A percentile compares a stretch with the other conserved stretches of the same genome.
phyloP scores from a whole-genome alignment of 2,113 vertebrate species.

The Tauraco erythrolophus region DNA sequence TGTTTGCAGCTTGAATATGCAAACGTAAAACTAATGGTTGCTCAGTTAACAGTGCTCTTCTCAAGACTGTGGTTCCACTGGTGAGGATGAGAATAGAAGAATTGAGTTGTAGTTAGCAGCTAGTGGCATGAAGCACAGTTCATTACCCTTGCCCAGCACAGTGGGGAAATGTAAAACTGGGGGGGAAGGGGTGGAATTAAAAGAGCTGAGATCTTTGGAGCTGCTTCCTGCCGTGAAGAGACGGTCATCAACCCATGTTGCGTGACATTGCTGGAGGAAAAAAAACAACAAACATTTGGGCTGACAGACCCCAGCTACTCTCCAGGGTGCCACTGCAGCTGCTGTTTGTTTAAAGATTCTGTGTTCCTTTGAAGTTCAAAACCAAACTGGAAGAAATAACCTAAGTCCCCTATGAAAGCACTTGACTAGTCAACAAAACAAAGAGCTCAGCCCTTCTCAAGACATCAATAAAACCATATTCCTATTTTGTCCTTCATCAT shows the following conservation, averaged over 20 bases:
- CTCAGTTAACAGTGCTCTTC: neutral
- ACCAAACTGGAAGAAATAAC: neutral
- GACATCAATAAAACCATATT: neutral
- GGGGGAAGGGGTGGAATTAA: neutral
- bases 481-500: neutral
- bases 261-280: neutral
- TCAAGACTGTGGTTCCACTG: neutral
- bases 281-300: neutral
- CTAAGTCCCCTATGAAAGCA: neutral
- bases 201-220: neutral
- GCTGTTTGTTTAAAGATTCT: constrained; percentile 19
- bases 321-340: constrained; percentile 25
- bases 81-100: neutral
- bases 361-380: constrained; percentile 43
- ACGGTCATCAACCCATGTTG: neutral
- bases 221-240: neutral
- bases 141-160: neutral
- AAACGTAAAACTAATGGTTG: neutral
- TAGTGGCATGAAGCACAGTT: neutral
- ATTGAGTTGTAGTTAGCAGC: neutral
- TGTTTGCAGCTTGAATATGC: neutral
- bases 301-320: neutral
- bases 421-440: neutral
- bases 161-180: neutral
- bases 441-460: neutral